Evolutionary conservation across 1,140 invertebrate genomes (phyloP).

Genomic region (Tenebrio molitor): DNA sequence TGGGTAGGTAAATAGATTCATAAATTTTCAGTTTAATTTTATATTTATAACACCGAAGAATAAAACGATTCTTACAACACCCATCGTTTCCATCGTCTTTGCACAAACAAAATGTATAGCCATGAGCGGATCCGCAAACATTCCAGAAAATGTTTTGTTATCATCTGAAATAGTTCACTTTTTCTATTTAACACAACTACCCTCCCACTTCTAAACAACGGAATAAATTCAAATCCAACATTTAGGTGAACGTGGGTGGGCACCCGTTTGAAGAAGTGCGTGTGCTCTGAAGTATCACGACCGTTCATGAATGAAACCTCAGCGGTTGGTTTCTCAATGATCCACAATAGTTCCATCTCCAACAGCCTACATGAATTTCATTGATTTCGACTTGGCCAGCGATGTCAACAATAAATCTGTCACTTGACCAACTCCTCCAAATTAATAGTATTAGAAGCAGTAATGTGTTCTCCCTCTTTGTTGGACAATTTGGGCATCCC

Average conservation of each 20-base stretch:
- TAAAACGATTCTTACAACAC: too few species aligned
- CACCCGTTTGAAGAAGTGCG: conserved; percentile 2
- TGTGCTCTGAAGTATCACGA: conserved; percentile 14
- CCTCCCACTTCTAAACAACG: conserved; percentile 1
- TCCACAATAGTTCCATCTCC: neutral
- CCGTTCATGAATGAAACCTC: conserved; percentile 20
- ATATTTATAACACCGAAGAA: too few species aligned
- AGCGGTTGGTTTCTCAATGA: conserved; percentile 15
- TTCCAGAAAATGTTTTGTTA: too few species aligned
- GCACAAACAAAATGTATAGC: too few species aligned
- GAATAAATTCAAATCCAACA: neutral
- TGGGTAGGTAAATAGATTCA: too few species aligned
- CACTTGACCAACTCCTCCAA: conserved; percentile 21
- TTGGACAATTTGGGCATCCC: conserved; percentile 14
- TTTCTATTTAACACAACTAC: too few species aligned
- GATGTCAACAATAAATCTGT: conserved; percentile 19
- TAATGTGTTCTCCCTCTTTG: conserved; percentile 1
- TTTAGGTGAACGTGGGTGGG: conserved; percentile 18
- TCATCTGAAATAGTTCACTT: too few species aligned
- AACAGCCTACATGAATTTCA: conserved; percentile 5
- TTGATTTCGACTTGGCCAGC: neutral
- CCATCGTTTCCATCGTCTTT: too few species aligned
- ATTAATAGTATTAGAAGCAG: conserved; percentile 4
- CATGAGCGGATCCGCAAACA: too few species aligned
- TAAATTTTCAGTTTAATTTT: too few species aligned